These are phyloP conservation scores for Mustela nigripes DNA, from an alignment of 2,113 vertebrate genomes.

Conservation along the genomic window DNA sequence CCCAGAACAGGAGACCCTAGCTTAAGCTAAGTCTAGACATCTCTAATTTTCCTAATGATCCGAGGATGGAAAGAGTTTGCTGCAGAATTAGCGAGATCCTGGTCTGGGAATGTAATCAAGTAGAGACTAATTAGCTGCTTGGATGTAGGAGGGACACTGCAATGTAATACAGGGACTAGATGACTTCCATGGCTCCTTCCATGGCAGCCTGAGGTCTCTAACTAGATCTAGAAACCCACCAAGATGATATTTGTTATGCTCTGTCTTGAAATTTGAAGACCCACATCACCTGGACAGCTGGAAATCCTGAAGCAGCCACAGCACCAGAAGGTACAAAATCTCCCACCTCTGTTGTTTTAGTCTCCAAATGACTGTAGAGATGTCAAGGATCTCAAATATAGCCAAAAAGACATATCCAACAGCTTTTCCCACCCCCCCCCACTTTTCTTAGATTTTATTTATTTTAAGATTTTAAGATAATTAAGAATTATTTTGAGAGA, in stretches of 20 bases:
- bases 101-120: not conserved
- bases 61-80: not conserved
- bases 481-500: no score
- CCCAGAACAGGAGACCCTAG: not conserved
- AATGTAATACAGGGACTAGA: not conserved
- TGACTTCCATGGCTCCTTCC: not conserved
- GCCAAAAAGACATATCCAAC: not conserved
- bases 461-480: no score
- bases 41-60: not conserved
- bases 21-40: not conserved
- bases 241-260: not conserved
- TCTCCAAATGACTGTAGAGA: not conserved
- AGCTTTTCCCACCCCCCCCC: not conserved
- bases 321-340: not conserved
- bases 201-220: not conserved
- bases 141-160: not conserved
- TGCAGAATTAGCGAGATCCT: not conserved
- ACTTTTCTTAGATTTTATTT: no score
- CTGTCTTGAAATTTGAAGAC: slow-evolving; percentile 46
- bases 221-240: not conserved
- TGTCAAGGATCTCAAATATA: not conserved
- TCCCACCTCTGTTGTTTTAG: not conserved
- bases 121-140: not conserved
- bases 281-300: not conserved
- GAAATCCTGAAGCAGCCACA: not conserved